Evolutionary conservation across 53 echinoderm and acorn worm genomes (phyloP), one percentile per base, ranked within the genome.

Genomic region (Hippasteria phrygiana): DNA sequence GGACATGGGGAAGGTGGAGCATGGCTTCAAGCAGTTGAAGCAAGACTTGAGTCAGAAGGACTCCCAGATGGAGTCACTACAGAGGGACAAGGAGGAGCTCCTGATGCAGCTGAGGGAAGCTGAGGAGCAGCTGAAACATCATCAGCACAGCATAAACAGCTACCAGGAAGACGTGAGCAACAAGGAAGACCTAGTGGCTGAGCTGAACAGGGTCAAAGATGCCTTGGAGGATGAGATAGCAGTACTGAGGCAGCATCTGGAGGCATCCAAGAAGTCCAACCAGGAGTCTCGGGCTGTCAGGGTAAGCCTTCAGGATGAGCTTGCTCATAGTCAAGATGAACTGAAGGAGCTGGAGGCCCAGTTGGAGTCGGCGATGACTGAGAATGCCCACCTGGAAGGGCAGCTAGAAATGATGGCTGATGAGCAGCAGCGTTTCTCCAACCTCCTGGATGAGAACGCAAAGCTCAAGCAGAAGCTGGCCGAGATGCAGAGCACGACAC

Each of bases 311-410:
- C 92, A 93, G 75, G 75, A 71, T 35, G 95, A 95, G 41, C 87
- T 95, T 6, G 69, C 78, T 45, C 75, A 88, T 34, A 88, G 89
- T 20, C 79, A 87, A 42, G 90, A 95, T 26, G 90, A 88, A 5
- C 53, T 95, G 41, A 83, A 90, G 46, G 90, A 87, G 40, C 66
- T 92, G 27, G 95, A 92, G 50, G 71, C 75, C 16, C 75, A 88
- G 55, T 41, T 92, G 55, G 82, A 97, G 88, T 88, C 76, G 39
- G 93, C 93, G 17, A 87, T 95, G 28, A 65, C 92, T 24, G 95
- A 95, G 71, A 97, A 94, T 66, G 98, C 95, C 24, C 94, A 95
- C 71, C 94, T 97, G 5, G 95, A 97, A 81, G 98, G 98, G 29
- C 95, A 93, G 90, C 73, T 97, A 11, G 98, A 97, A 67, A 91